Evolutionary conservation across 2,797 vertebrate species (phyloP).

Genomic region (Caiman crocodilus): DNA sequence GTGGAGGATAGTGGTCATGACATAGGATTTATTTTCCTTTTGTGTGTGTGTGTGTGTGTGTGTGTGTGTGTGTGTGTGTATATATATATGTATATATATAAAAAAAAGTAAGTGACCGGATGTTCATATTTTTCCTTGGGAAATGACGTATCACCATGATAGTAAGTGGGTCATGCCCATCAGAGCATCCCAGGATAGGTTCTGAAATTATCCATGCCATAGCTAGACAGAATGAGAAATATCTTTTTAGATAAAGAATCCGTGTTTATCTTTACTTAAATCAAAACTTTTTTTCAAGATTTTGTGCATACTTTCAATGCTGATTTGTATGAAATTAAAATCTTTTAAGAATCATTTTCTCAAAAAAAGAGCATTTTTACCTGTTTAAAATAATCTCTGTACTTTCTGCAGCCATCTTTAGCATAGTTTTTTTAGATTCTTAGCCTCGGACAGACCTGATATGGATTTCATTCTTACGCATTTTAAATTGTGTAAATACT

Average conservation of each 20-base stretch:
- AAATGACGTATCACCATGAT: background rate
- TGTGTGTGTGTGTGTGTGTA: too few relatives aligned
- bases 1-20: fast-evolving
- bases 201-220: background rate
- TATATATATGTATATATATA: too few relatives aligned
- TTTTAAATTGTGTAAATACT: background rate
- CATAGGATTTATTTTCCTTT: background rate
- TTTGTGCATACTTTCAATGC: background rate
- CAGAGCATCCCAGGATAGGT: fast-evolving
- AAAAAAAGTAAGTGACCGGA: background rate
- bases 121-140: background rate
- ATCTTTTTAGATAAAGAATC: background rate
- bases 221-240: slow-evolving; percentile 18
- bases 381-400: background rate
- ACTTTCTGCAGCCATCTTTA: background rate
- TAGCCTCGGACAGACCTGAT: background rate
- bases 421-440: background rate
- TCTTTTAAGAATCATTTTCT: background rate
- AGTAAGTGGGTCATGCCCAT: background rate
- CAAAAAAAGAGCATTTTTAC: background rate
- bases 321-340: background rate
- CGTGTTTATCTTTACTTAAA: background rate
- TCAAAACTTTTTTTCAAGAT: background rate
- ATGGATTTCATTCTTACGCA: background rate
- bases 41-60: too few relatives aligned